phyloP scores from a whole-genome alignment of 2,113 vertebrate genomes.

The Entomyzon cyanotis region DNA sequence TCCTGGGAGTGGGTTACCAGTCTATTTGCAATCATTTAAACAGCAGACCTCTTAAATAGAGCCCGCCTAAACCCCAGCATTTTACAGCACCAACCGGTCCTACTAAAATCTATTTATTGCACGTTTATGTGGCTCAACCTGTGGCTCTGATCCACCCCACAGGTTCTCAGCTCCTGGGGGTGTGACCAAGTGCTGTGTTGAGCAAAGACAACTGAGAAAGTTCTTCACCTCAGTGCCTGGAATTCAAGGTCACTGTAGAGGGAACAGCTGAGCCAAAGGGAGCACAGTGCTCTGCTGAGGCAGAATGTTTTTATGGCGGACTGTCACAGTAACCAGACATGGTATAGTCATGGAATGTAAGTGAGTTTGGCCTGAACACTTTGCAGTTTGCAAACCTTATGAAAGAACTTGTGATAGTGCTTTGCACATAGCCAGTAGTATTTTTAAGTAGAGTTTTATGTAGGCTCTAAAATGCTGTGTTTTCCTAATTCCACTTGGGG shows the following conservation, averaged over 20 bases:
- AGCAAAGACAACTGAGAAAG: background rate
- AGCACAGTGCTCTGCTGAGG: background rate
- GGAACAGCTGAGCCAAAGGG: background rate
- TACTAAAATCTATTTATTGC: background rate
- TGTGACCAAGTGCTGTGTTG: background rate
- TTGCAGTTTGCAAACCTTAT: background rate
- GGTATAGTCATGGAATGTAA: background rate
- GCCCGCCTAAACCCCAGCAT: background rate
- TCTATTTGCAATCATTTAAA: background rate
- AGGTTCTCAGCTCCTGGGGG: background rate
- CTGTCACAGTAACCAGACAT: background rate
- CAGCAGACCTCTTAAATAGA: background rate
- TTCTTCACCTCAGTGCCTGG: background rate
- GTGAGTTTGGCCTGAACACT: background rate
- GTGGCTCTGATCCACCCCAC: background rate
- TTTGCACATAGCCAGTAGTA: background rate
- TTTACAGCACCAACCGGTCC: background rate
- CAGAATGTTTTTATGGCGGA: background rate
- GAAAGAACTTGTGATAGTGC: background rate
- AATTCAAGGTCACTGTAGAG: background rate
- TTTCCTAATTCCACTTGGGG: background rate
- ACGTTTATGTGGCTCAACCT: rapidly evolving
- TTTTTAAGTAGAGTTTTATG: background rate
- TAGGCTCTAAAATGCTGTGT: background rate
- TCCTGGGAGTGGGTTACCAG: background rate